phyloP scores from a whole-genome alignment of 2,888 invertebrate species.

The Eupithecia insigniata region DNA sequence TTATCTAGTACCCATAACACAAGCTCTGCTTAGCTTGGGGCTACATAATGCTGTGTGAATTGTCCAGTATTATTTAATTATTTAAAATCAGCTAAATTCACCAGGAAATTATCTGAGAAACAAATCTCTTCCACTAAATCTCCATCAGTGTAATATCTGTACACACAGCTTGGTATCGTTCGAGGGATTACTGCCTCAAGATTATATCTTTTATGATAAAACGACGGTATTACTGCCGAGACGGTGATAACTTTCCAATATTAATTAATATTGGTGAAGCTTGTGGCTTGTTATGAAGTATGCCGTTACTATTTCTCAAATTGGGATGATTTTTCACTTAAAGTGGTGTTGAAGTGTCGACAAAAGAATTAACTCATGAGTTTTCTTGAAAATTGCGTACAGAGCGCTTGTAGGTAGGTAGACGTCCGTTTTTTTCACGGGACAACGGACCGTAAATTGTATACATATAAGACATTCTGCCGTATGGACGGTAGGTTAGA shows the following conservation, averaged over 20 bases:
- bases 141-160: constrained; percentile 46
- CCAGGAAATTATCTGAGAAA: neutral
- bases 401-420: too few relatives aligned
- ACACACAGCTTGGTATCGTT: constrained; percentile 59
- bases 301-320: constrained; percentile 6
- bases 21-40: too few relatives aligned
- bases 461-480: too few relatives aligned
- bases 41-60: too few relatives aligned
- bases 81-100: neutral
- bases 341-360: neutral
- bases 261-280: constrained; percentile 62
- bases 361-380: too few relatives aligned
- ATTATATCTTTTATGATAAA: constrained; percentile 73
- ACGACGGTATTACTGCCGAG: constrained; percentile 54
- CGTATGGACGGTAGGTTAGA: too few relatives aligned
- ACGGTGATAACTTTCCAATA: constrained; percentile 58
- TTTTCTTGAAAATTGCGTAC: too few relatives aligned
- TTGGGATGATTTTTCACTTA: neutral
- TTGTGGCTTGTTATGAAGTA: constrained; percentile 12
- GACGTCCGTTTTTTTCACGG: too few relatives aligned
- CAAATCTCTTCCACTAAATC: constrained; percentile 46
- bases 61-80: too few relatives aligned
- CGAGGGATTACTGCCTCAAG: constrained; percentile 61
- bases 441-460: too few relatives aligned
- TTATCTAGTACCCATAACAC: too few relatives aligned